Evolutionary conservation across 1,140 invertebrate genomes (phyloP).

Genomic region (Papilio polytes): DNA sequence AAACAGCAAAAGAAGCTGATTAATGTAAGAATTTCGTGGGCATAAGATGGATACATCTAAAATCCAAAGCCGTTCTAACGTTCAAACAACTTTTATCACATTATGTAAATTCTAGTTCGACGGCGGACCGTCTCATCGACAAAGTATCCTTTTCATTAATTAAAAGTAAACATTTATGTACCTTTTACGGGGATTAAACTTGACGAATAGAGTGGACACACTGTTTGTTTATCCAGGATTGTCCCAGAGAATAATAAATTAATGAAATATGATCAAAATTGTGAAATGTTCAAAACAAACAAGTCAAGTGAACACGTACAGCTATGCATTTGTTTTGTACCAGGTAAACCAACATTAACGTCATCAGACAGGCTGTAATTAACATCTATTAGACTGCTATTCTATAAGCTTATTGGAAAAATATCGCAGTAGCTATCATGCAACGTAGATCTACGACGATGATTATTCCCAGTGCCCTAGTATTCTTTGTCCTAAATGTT

Average conservation of each 20-base stretch:
- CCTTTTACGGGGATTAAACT: conserved; percentile 21
- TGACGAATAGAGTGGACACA: conserved; percentile 7
- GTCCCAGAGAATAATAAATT: not conserved
- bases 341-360: not conserved
- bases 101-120: conserved; percentile 29
- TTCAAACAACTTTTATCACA: conserved; percentile 28
- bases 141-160: conserved; percentile 37
- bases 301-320: too few species aligned
- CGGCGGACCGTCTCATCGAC: conserved; percentile 7
- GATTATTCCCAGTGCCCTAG: too few species aligned
- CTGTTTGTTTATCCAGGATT: not conserved
- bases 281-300: too few species aligned
- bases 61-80: not conserved
- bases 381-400: too few species aligned
- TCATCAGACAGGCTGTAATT: too few species aligned
- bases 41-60: conserved; percentile 1
- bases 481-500: too few species aligned
- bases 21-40: not conserved
- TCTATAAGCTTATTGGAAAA: too few species aligned
- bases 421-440: too few species aligned
- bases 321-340: too few species aligned
- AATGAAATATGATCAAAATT: too few species aligned
- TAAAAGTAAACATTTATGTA: conserved; percentile 32
- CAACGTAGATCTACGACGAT: too few species aligned
- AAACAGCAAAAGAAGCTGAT: not conserved